phyloP scores from a whole-genome alignment of 2,113 vertebrate genomes.

The Atherinomorus stipes region DNA sequence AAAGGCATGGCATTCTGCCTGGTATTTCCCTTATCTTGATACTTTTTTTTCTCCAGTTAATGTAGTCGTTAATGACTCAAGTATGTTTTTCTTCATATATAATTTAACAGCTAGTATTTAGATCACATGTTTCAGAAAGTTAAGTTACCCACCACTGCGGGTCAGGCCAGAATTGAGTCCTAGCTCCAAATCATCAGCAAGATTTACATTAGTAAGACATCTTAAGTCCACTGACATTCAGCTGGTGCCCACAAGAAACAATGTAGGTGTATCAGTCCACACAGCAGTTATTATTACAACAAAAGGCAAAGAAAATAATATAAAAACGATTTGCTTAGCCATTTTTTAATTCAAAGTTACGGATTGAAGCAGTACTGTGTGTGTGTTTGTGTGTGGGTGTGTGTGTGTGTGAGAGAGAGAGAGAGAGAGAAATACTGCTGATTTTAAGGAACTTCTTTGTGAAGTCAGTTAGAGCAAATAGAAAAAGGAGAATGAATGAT shows the following conservation, averaged over 20 bases:
- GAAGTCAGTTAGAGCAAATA: background rate
- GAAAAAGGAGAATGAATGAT: background rate
- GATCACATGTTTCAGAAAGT: conserved; percentile 44
- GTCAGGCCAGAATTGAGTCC: conserved; percentile 32
- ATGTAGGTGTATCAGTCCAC: background rate
- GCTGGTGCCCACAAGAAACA: conserved; percentile 1
- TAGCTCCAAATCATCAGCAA: conserved; percentile 32
- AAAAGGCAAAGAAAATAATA: background rate
- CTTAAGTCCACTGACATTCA: conserved; percentile 6
- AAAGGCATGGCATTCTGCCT: no score
- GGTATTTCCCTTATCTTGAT: background rate
- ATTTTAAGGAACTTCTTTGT: background rate
- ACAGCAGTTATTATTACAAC: background rate
- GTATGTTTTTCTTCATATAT: conserved; percentile 12
- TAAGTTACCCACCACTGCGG: conserved; percentile 50
- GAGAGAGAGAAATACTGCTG: no score
- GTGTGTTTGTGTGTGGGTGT: no score
- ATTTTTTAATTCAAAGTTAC: background rate
- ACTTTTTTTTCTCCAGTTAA: background rate
- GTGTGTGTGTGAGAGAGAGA: background rate
- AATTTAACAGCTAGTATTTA: conserved; percentile 56
- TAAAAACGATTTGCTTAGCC: background rate
- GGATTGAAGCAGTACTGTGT: no score
- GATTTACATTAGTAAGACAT: conserved; percentile 41
- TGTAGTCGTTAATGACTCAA: background rate